Evolutionary conservation across 2,113 vertebrate species (phyloP).

Genomic region (Orycteropus afer): DNA sequence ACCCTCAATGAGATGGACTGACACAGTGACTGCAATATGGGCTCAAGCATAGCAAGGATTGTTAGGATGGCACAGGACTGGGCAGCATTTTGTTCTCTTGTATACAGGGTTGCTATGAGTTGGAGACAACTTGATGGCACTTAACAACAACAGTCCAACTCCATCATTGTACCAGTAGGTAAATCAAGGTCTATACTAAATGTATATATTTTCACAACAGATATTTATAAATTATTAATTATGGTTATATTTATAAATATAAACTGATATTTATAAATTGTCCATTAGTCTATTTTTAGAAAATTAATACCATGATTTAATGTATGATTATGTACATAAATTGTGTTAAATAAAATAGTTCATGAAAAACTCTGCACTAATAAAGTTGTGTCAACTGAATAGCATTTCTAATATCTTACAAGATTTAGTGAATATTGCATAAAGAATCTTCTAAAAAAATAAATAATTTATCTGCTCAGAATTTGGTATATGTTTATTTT

Average conservation of each 20-base stretch:
- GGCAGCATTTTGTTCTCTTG: too few species aligned
- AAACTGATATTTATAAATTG: not conserved
- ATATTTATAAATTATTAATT: too few species aligned
- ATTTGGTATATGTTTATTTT: too few species aligned
- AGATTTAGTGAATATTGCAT: not conserved
- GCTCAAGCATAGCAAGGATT: too few species aligned
- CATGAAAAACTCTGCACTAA: not conserved
- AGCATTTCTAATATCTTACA: not conserved
- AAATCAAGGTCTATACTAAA: not conserved
- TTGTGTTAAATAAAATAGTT: not conserved
- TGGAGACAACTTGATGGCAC: too few species aligned
- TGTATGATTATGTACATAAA: not conserved
- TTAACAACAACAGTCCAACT: too few species aligned
- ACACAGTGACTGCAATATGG: too few species aligned
- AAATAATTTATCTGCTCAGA: not conserved
- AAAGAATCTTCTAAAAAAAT: not conserved
- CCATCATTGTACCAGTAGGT: accelerated
- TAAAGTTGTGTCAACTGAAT: not conserved
- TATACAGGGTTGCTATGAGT: too few species aligned
- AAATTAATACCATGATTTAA: not conserved
- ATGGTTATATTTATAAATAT: too few species aligned
- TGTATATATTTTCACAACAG: not conserved
- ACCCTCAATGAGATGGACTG: too few species aligned
- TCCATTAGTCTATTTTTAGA: not conserved
- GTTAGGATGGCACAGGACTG: too few species aligned